Percentiles rank a stretch among this genome's conserved stretches.
phyloP scores from a whole-genome alignment of 2,797 vertebrate genomes.

The Microcaecilia unicolor region DNA sequence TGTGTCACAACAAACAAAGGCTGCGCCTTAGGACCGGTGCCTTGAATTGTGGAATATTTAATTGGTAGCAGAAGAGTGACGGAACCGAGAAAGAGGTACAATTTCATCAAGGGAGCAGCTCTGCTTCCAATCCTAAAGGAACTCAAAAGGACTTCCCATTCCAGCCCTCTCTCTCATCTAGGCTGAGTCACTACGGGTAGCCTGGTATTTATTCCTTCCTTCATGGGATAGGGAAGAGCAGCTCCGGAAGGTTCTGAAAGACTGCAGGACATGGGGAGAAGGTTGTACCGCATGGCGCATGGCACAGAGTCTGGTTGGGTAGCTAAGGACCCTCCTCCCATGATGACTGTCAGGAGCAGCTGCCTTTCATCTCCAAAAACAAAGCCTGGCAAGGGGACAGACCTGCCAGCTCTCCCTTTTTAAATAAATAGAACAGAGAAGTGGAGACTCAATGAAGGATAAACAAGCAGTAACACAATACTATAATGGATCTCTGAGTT shows the following conservation, averaged over 20 bases:
- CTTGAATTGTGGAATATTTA: neutral
- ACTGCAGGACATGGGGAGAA: neutral
- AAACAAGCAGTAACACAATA: neutral
- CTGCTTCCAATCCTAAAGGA: conserved; percentile 11
- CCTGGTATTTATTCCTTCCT: conserved; percentile 23
- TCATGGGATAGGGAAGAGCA: conserved; percentile 35
- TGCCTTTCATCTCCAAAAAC: too few relatives aligned
- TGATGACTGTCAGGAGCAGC: too few relatives aligned
- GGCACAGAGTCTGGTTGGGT: too few relatives aligned
- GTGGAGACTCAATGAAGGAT: too few relatives aligned
- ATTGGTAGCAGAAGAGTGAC: too few relatives aligned
- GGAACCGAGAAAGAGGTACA: conserved; percentile 7
- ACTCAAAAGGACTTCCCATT: conserved; percentile 24
- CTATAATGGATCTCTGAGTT: conserved; percentile 8
- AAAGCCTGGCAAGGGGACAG: too few relatives aligned
- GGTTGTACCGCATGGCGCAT: too few relatives aligned
- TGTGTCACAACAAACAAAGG: too few relatives aligned
- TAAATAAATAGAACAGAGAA: too few relatives aligned
- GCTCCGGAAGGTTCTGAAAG: conserved; percentile 18
- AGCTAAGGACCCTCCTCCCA: too few relatives aligned
- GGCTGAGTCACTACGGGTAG: conserved; percentile 39
- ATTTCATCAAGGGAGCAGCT: conserved; percentile 7
- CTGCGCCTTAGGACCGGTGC: neutral
- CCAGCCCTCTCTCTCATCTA: conserved; percentile 24
- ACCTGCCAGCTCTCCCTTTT: too few relatives aligned